phyloP scores from a whole-genome alignment of 2,113 vertebrate species.

The Chlorocebus sabaeus region DNA sequence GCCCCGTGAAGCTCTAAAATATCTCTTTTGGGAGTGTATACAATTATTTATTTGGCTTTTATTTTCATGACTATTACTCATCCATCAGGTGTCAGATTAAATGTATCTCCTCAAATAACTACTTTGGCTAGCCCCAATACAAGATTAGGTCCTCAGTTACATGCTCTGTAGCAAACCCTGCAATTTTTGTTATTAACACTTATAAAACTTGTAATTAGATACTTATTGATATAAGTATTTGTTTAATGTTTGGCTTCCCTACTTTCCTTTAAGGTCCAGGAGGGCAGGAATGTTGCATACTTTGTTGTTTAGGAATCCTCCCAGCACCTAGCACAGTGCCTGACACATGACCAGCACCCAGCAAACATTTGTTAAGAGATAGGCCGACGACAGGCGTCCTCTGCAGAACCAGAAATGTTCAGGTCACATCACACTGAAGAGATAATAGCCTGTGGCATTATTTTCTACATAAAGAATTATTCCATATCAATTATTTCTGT shows the following conservation, averaged over 20 bases:
- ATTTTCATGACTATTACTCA: not conserved
- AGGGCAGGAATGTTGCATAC: not conserved
- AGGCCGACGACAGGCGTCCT: not conserved
- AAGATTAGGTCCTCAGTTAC: not conserved
- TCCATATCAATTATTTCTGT: not conserved
- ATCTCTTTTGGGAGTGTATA: not conserved
- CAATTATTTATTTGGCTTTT: not conserved
- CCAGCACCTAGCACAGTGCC: not conserved
- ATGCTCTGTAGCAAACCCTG: not conserved
- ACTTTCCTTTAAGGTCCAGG: not conserved
- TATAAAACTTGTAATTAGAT: not conserved
- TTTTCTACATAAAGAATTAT: not conserved
- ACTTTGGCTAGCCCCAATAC: not conserved
- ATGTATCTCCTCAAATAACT: not conserved
- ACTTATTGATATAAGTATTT: not conserved
- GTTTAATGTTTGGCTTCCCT: not conserved
- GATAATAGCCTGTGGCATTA: not conserved
- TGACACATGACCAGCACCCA: not conserved
- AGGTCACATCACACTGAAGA: not conserved
- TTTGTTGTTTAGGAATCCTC: not conserved
- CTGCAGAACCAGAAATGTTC: not conserved
- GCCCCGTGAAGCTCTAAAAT: not conserved
- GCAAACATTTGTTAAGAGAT: not conserved
- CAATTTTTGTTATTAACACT: not conserved
- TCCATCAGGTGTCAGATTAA: not conserved